phyloP scores from a whole-genome alignment of 1,140 invertebrate species.

The Euwallacea similis region DNA sequence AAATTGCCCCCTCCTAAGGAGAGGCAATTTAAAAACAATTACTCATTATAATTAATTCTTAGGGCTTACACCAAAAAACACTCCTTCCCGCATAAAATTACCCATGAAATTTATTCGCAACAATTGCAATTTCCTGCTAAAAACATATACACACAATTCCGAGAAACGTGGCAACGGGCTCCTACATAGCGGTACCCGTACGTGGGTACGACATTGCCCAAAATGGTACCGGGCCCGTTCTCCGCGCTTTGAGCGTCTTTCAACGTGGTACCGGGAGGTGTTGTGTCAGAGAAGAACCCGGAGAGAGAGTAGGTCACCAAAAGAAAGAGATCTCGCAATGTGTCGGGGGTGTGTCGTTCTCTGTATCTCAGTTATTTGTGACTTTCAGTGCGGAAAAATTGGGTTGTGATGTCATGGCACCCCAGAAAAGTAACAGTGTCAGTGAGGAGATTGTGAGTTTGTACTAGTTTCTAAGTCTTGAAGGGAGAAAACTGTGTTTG shows the following conservation, averaged over 20 bases:
- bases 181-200: conserved; percentile 12
- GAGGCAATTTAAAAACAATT: too few species aligned
- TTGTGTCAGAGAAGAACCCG: background rate
- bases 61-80: too few species aligned
- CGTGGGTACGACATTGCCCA: background rate
- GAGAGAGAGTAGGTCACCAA: conserved; percentile 17
- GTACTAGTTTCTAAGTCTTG: background rate
- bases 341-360: conserved; percentile 15
- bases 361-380: background rate
- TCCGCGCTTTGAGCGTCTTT: background rate
- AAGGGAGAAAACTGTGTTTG: background rate
- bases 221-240: background rate
- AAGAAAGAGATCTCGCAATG: conserved; percentile 16
- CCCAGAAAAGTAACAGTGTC: conserved; percentile 2
- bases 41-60: too few species aligned
- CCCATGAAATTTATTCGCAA: too few species aligned
- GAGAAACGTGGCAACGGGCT: background rate
- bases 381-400: conserved; percentile 10
- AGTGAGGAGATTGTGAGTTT: conserved; percentile 5
- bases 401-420: conserved; percentile 15
- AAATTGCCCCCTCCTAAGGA: too few species aligned
- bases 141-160: too few species aligned
- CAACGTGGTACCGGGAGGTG: background rate
- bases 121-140: too few species aligned
- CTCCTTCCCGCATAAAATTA: too few species aligned